Base-by-base conservation (phyloP, 53 echinoderm and acorn worm species). In the Actinopyga echinites region DNA sequence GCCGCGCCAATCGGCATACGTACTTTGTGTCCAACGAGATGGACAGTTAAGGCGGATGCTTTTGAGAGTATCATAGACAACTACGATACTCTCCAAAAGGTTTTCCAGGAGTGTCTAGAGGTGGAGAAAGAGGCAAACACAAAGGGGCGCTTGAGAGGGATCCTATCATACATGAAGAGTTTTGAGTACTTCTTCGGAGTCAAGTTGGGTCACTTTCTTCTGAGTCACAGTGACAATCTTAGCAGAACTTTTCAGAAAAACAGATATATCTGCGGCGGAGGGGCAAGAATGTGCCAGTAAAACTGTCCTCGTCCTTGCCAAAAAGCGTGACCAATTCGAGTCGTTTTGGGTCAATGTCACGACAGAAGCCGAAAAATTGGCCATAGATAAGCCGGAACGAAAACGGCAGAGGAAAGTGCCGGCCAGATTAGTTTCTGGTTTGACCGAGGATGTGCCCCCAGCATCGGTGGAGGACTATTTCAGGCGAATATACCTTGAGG, bases 31-130 rank as follows among this genome's bases (percentile, higher is more conserved):
- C 73, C 73, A 75, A 85, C 74, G 57, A 75, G 85, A 57, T 85
- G 85, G 85, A 85, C 75, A 11, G 75, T 85, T 57, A 74, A 56
- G 45, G 85, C 75, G 32, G 85, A 85, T 52, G 85, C 85, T 44
- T 33, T 80, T 25, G 58, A 74, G 25, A 85, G 74, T 57, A 58
- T 85, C 35, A 57, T 85, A 23, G 26, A 29, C 32, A 85, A 75
- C 62, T 74, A 56, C 62, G 42, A 75, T 75, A 53, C 38, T 75
- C 75, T 85, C 57, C 85, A 85, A 57, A 59, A 66, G 32, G 65
- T 44, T 67, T 66, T 64, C 64, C 42, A 83, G 28, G 65, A 67
- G 65, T 83, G 65, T 65, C 28, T 83, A 22, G 83, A 83, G 2
- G 45, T 43, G 26, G 83, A 65, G 49, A 68, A 64, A 29, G 83